Percentiles rank a stretch among this genome's conserved stretches.
Evolutionary conservation across 2,888 invertebrate species (phyloP).

Genomic region (Busseola fusca): DNA sequence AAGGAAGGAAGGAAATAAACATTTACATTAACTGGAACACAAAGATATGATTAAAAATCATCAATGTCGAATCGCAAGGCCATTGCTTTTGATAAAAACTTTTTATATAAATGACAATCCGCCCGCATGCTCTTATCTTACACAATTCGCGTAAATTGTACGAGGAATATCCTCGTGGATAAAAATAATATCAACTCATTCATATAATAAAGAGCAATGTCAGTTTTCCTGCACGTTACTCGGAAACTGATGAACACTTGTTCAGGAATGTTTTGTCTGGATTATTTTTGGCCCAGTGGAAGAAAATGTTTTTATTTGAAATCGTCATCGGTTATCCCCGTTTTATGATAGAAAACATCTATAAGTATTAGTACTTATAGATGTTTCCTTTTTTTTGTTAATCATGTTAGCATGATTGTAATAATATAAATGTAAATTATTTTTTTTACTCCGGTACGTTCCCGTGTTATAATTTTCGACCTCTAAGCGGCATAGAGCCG

Average conservation of each 20-base stretch:
- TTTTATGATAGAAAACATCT: background rate
- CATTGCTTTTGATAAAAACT: slow-evolving; percentile 40
- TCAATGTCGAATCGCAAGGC: slow-evolving; percentile 45
- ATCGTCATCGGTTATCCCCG: too few species aligned
- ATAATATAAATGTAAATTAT: too few species aligned
- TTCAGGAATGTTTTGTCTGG: slow-evolving; percentile 19
- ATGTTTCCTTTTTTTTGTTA: too few species aligned
- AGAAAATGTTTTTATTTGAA: slow-evolving; percentile 3
- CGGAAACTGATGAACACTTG: slow-evolving; percentile 38
- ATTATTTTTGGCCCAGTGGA: slow-evolving; percentile 3
- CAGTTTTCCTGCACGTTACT: slow-evolving; percentile 61
- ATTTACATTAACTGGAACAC: slow-evolving; percentile 14
- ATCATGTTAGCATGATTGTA: too few species aligned
- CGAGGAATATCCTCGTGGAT: slow-evolving; percentile 45
- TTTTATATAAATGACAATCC: slow-evolving; percentile 30
- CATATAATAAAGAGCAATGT: slow-evolving; percentile 37
- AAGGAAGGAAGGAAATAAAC: slow-evolving; percentile 32
- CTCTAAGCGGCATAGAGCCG: too few species aligned
- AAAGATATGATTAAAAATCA: slow-evolving; percentile 9
- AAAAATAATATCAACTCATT: slow-evolving; percentile 49
- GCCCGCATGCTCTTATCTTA: slow-evolving; percentile 55
- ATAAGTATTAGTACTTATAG: too few species aligned
- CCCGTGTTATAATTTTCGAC: too few species aligned
- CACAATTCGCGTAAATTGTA: slow-evolving; percentile 45
- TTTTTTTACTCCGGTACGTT: too few species aligned